Conservation (phyloP, 1,140 invertebrate species). For the Drosophila takahashii region DNA sequence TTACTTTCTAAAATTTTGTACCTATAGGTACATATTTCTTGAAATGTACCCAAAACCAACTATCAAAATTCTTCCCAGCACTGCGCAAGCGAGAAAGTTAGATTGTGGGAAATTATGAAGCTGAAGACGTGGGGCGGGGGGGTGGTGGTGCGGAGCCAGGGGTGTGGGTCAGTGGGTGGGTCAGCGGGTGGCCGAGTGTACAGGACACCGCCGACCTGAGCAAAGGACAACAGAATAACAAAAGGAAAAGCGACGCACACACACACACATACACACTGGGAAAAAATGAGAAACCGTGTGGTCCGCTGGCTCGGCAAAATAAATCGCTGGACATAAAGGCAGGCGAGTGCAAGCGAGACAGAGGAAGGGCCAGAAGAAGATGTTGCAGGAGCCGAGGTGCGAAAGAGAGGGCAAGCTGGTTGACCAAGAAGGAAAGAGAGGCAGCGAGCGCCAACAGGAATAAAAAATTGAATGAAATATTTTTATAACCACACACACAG, state of each 20-base stretch:
- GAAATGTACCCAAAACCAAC: not conserved
- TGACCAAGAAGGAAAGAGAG: slow-evolving; percentile 21
- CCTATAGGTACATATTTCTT: not conserved
- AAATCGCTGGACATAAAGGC: slow-evolving; percentile 76
- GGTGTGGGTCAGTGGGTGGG: slow-evolving; percentile 1
- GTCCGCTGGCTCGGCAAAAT: slow-evolving; percentile 69
- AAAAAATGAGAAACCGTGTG: slow-evolving; percentile 77
- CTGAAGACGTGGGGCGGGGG: slow-evolving; percentile 40
- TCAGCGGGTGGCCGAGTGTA: slow-evolving; percentile 13
- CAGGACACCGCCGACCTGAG: slow-evolving; percentile 68
- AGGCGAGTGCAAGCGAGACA: slow-evolving; percentile 54
- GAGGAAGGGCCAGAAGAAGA: slow-evolving; percentile 19
- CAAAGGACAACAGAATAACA: slow-evolving; percentile 41
- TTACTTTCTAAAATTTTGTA: not conserved
- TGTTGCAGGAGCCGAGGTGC: slow-evolving; percentile 9
- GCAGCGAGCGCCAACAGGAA: slow-evolving; percentile 51
- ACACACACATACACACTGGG: slow-evolving; percentile 23
- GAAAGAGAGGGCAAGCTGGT: slow-evolving; percentile 24
- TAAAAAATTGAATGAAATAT: slow-evolving; percentile 83
- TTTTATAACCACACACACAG: slow-evolving; percentile 74
- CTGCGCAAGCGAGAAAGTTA: slow-evolving; percentile 13
- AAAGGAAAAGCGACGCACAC: slow-evolving; percentile 33
- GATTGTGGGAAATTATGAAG: slow-evolving; percentile 70
- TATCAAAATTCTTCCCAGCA: not conserved
- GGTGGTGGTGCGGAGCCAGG: slow-evolving; percentile 7